phyloP scores from a whole-genome alignment of 2,113 vertebrate species.

The Procavia capensis region DNA sequence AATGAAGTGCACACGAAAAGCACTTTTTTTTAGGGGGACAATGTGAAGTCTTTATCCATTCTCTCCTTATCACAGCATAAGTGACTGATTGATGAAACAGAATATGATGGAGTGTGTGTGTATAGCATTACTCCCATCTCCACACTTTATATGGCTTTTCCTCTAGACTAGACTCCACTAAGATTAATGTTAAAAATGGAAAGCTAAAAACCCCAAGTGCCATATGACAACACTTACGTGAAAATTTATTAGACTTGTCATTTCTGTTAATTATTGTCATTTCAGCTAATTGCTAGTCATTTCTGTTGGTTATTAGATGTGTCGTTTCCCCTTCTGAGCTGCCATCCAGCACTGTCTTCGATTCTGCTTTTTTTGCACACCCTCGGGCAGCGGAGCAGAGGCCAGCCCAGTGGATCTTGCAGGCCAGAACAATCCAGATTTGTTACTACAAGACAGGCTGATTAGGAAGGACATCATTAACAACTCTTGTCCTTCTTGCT shows the following conservation, averaged over 20 bases:
- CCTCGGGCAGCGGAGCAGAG: conserved; percentile 28
- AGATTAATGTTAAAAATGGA: conserved; percentile 77
- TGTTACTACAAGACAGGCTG: not conserved
- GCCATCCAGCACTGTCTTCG: conserved; percentile 11
- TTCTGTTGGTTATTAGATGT: conserved; percentile 73
- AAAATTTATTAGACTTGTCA: conserved; percentile 81
- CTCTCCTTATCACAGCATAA: conserved; percentile 37
- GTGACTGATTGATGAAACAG: conserved; percentile 66
- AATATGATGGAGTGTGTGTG: conserved; percentile 58
- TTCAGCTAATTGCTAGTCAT: conserved; percentile 77
- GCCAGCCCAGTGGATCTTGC: not conserved
- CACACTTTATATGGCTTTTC: conserved; percentile 52
- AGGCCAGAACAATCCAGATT: not conserved
- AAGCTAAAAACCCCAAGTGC: conserved; percentile 71
- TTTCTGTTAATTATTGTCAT: conserved; percentile 81
- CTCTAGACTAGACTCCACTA: conserved; percentile 62
- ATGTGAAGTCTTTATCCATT: conserved; percentile 54
- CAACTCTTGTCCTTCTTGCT: not conserved
- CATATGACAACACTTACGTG: conserved; percentile 74
- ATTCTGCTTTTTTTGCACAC: not conserved
- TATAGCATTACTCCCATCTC: conserved; percentile 42
- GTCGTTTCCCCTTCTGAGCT: conserved; percentile 60
- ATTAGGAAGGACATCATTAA: conserved; percentile 19
- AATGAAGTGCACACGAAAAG: conserved; percentile 60
- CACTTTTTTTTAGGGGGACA: conserved; percentile 46